Evolutionary conservation across 2,797 vertebrate species (phyloP), one percentile per base, ranked within the genome.

Genomic region (Eulemur coronatus): DNA sequence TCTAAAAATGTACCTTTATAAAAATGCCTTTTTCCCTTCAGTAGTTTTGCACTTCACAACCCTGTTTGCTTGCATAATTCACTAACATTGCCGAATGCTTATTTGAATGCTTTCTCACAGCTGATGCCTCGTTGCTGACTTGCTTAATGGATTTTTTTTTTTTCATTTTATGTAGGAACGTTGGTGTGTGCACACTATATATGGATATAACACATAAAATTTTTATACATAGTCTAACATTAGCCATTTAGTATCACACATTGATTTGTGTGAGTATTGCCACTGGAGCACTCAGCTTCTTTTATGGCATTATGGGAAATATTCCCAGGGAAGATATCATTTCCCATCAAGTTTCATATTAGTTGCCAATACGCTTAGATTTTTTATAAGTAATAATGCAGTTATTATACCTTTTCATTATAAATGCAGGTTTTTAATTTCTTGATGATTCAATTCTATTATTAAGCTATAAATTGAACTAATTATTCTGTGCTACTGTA

Each of bases 121-220:
- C 94, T 81, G 75, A 87, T 0, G 48, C 61, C 76, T 90, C 57
- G 38, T 48, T 93, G 80, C 89, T 96, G 57, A 72, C 70, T 89
- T 76, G 82, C 92, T 97, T 97, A 96, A 91, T 95, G 93, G 89
- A 52, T 79, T 92, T 81, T 89, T 38, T 87, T 94, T 87, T 94
- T 78, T 78, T 79, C 78, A 92, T 86, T 92, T 96, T 97, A 75
- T 85, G 76, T 91, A 95, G 75, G 82, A 72, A 87, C 76, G 86
- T 93, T 95, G 80, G 61, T 89, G 63, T 96, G 72, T 95, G n/a
- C 92, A 80, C 14, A 22, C 94, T 96, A 84, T 96, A 96, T 96
- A 90, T 81, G 94, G 94, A 94, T 95, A 95, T 89, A 61, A 96
- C 96, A 94, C 84, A 97, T 97, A 85, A 97, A 97, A 92, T 50